Evolutionary conservation across 2,113 vertebrate species (phyloP), one percentile per base, ranked within the genome.

Genomic region (Hyperopisus bebe): DNA sequence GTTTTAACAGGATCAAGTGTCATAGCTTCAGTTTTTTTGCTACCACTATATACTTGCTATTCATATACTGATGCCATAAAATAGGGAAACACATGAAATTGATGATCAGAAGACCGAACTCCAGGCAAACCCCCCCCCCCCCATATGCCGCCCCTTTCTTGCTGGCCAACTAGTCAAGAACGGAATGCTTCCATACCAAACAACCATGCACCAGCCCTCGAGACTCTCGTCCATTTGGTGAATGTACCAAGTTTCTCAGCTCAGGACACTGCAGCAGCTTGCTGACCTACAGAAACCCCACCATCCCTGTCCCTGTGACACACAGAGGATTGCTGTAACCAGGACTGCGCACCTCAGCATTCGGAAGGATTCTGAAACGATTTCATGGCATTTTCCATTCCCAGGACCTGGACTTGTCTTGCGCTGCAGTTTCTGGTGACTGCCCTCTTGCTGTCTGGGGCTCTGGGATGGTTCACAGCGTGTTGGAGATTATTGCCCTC

Each of bases 401-500:
- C 31, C 15, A 44, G 39, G 66, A 3, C 88, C 55, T 50, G 86
- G 84, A 21, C 74, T 82, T 53, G 51, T 1, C 51, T 53, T 15
- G 8, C 47, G 10, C 17, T 24, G 9, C 46, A 31, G 39, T 21
- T 53, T 44, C 27, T 51, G 55, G 48, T 50, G 24, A 51, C 21
- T 5, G 82, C 11, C 6, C 5, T 19, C 19, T 9, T 27, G 21
- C 3, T 31, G 4, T 88, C 13, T 27, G 35, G 3, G 66, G 58
- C 35, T 48, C 0, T 91, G 89, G 21, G 19, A 98, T 98, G 97
- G 93, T 93, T 87, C 83, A 94, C 84, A 95, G 94, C 10, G 82
- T 92, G 1, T 90, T 96, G 21, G 97, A 98, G 91, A 93, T 97
- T 1, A 92, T 95, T 0, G 97, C 96, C 0, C 87, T 98, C 48